phyloP scores from a whole-genome alignment of 2,113 vertebrate species.

The Phyllostomus discolor region DNA sequence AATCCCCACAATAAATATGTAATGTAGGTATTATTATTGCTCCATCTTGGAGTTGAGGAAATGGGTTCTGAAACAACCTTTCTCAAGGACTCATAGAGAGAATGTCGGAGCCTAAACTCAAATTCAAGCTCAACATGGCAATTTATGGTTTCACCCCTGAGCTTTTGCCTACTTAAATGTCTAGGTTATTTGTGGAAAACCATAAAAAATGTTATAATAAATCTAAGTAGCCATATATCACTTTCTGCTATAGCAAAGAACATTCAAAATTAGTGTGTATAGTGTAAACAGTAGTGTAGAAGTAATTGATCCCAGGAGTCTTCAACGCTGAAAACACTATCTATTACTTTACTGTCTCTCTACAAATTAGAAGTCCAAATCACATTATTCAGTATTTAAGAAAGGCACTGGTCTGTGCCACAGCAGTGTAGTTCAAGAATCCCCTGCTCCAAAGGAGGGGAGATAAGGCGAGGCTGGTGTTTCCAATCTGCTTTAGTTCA shows the following conservation, averaged over 20 bases:
- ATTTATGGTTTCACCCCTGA: not conserved
- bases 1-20: not conserved
- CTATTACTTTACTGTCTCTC: not conserved
- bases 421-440: not conserved
- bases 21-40: not conserved
- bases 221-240: not conserved
- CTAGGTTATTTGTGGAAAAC: constrained; percentile 8
- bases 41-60: not conserved
- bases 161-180: constrained; percentile 21
- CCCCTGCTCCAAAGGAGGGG: not conserved
- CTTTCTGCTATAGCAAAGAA: constrained; percentile 31
- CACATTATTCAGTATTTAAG: not conserved
- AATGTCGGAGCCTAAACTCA: not conserved
- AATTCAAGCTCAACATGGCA: not conserved
- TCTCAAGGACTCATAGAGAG: not conserved
- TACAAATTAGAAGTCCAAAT: constrained; percentile 10
- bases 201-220: constrained; percentile 19
- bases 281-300: not conserved
- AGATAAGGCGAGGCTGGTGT: not conserved
- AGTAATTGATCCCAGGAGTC: not conserved
- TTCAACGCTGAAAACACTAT: not conserved
- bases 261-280: not conserved
- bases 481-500: not conserved
- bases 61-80: not conserved
- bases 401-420: not conserved